phyloP scores from a whole-genome alignment of 1,140 invertebrate species.

The Gryllus bimaculatus region DNA sequence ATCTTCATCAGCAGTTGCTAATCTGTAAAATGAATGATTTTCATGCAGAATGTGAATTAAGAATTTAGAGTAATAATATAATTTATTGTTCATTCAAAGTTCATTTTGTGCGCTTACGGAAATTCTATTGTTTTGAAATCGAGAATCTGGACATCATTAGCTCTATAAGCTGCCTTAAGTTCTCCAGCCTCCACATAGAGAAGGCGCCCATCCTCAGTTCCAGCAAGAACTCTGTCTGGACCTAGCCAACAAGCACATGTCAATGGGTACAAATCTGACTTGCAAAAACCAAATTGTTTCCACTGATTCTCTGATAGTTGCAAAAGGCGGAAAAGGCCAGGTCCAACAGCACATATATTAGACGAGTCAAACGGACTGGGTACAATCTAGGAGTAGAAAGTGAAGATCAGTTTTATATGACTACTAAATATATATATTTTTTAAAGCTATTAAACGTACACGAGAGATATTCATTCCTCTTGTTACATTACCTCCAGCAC shows the following conservation, averaged over 20 bases:
- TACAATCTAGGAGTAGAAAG: conserved; percentile 37
- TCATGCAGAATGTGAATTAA: not conserved
- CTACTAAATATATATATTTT: too few relatives aligned
- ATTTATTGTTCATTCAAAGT: too few relatives aligned
- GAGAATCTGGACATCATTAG: conserved; percentile 36
- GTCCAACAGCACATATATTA: conserved; percentile 62
- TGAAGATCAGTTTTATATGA: too few relatives aligned
- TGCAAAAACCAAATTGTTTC: conserved; percentile 72
- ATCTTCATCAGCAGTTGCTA: too few relatives aligned
- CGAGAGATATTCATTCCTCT: not conserved
- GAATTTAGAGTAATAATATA: not conserved
- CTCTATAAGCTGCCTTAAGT: conserved; percentile 50
- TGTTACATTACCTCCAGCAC: conserved; percentile 18
- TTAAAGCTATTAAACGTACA: too few relatives aligned
- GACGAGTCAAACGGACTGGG: conserved; percentile 69
- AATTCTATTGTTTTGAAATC: not conserved
- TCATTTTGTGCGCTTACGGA: not conserved
- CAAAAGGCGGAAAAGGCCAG: conserved; percentile 62
- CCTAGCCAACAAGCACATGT: conserved; percentile 61
- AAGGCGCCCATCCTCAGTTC: conserved; percentile 60
- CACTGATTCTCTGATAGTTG: conserved; percentile 69
- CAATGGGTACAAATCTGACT: conserved; percentile 64
- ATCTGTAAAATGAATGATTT: too few relatives aligned
- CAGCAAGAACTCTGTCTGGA: conserved; percentile 62
- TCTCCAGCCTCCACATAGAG: conserved; percentile 73